phyloP scores from a whole-genome alignment of 2,113 vertebrate species.

The Barnardius zonarius region DNA sequence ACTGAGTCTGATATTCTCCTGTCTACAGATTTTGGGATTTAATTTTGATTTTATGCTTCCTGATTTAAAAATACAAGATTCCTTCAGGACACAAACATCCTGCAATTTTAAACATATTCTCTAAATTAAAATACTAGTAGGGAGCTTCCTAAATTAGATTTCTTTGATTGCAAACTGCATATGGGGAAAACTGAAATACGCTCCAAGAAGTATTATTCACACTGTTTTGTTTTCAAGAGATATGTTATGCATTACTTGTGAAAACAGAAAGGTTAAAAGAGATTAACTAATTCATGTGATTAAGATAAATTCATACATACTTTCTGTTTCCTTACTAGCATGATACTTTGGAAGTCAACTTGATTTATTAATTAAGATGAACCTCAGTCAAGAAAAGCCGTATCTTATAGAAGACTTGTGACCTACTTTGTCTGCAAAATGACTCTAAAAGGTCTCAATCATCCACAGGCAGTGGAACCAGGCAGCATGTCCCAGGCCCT shows the following conservation, averaged over 20 bases:
- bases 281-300: neutral
- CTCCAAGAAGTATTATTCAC: neutral
- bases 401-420: neutral
- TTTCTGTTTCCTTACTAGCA: neutral
- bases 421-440: neutral
- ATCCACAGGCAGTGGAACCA: neutral
- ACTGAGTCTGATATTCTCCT: neutral
- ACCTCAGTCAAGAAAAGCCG: neutral
- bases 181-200: neutral
- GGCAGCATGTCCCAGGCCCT: neutral
- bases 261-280: slow-evolving; percentile 3
- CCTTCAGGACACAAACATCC: neutral
- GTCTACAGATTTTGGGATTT: neutral
- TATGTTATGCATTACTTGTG: neutral
- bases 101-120: neutral
- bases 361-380: neutral
- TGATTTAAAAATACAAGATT: neutral
- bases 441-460: neutral
- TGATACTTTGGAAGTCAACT: neutral
- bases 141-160: neutral
- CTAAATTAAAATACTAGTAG: neutral
- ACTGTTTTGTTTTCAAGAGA: neutral
- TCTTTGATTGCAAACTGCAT: neutral
- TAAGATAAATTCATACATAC: neutral
- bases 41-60: neutral